Percentiles rank a stretch among this genome's conserved stretches.
Evolutionary conservation across 2,113 vertebrate species (phyloP).

Genomic region (Scolopax mira): DNA sequence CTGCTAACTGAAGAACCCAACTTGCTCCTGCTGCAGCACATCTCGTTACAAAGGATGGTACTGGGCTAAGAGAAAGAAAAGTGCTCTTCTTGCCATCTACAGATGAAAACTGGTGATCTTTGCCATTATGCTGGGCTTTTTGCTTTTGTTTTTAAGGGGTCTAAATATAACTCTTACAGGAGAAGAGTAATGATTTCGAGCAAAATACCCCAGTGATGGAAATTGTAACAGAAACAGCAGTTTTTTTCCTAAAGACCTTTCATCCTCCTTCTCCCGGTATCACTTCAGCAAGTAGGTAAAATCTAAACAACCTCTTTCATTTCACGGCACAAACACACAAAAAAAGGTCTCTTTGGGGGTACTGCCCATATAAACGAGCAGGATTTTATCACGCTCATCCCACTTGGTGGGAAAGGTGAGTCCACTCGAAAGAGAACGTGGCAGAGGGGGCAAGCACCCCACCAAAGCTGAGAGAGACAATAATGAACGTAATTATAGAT

Average conservation of each 20-base stretch:
- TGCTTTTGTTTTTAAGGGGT: background rate
- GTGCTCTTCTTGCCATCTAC: background rate
- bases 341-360: background rate
- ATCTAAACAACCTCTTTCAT: background rate
- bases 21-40: background rate
- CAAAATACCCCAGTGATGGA: background rate
- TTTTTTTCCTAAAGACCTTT: background rate
- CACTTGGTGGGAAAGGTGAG: background rate
- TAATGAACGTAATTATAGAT: constrained; percentile 62
- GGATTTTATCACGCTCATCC: background rate
- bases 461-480: background rate
- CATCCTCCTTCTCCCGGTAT: background rate
- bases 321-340: background rate
- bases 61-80: background rate
- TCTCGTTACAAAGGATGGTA: background rate
- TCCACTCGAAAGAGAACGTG: background rate
- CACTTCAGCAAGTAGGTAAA: background rate
- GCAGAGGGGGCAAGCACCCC: background rate
- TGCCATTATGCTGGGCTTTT: background rate
- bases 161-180: background rate
- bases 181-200: background rate
- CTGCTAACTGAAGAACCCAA: background rate
- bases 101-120: background rate
- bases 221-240: background rate
- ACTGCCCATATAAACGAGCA: background rate